A percentile compares a stretch with the other conserved stretches of the same genome.
phyloP scores from a whole-genome alignment of 2,113 vertebrate genomes.

The Eptesicus fuscus region DNA sequence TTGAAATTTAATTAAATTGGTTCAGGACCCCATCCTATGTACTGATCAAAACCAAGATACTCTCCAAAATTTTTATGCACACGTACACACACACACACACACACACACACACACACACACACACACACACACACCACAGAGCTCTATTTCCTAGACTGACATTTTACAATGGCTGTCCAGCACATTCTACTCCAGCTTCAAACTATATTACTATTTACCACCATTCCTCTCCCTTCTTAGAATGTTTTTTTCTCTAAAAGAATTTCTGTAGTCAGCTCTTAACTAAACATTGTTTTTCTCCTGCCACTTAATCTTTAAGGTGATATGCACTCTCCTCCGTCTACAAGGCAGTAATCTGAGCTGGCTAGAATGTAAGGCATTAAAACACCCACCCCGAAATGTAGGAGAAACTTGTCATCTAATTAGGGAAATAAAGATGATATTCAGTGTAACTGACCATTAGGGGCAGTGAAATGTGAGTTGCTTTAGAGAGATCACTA shows the following conservation, averaged over 20 bases:
- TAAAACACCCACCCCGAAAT: neutral
- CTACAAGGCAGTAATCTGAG: neutral
- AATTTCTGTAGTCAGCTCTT: neutral
- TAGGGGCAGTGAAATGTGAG: neutral
- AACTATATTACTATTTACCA: fast-evolving
- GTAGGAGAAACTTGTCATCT: neutral
- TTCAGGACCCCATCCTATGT: neutral
- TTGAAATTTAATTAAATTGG: neutral
- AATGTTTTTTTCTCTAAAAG: neutral
- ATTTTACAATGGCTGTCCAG: neutral
- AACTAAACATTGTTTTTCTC: neutral
- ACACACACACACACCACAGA: neutral
- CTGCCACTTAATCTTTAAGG: neutral
- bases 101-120: neutral
- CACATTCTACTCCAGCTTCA: fast-evolving
- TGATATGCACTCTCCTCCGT: neutral
- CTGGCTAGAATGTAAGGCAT: neutral
- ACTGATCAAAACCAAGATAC: neutral
- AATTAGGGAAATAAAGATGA: neutral
- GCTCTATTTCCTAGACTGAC: fast-evolving
- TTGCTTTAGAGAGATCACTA: neutral
- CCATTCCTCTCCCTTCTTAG: neutral
- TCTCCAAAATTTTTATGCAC: neutral
- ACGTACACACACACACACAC: neutral
- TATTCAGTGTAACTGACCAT: neutral